A percentile compares a stretch with the other conserved stretches of the same genome.
Conservation (phyloP, 2,113 vertebrate species). For the Lycocorax pyrrhopterus region DNA sequence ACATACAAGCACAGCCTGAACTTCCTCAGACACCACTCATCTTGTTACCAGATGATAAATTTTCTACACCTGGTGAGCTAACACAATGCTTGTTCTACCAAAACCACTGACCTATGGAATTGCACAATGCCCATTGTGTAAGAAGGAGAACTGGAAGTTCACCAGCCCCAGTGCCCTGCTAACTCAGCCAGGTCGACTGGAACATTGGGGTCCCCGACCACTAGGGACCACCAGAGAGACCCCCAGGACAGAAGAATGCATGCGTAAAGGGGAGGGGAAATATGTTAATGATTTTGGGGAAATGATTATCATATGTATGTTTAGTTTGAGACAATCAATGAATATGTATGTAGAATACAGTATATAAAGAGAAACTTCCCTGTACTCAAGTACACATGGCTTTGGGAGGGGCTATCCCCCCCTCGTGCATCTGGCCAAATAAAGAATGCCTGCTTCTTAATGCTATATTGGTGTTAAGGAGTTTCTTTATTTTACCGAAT, state of each 20-base stretch:
- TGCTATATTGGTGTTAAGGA: background rate
- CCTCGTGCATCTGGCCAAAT: too few relatives aligned
- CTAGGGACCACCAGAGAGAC: background rate
- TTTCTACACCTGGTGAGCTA: background rate
- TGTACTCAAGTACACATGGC: too few relatives aligned
- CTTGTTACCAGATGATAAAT: background rate
- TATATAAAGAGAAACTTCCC: too few relatives aligned
- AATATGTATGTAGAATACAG: too few relatives aligned
- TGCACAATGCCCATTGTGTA: background rate
- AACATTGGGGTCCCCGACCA: background rate
- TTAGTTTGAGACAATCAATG: too few relatives aligned
- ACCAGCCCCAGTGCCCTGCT: background rate
- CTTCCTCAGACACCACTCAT: background rate
- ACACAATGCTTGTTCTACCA: background rate
- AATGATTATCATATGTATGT: too few relatives aligned
- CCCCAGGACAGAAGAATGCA: background rate
- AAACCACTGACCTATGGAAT: background rate
- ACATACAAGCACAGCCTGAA: background rate
- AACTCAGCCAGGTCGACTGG: background rate
- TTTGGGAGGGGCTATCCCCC: too few relatives aligned
- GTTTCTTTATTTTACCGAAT: background rate
- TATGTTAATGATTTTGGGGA: too few relatives aligned
- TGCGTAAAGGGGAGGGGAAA: too few relatives aligned
- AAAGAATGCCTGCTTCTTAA: background rate
- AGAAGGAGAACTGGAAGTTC: background rate